Evolutionary conservation across 2,797 vertebrate species (phyloP), one percentile per base, ranked within the genome.

Genomic region (Parauchenoglanis punctatus): DNA sequence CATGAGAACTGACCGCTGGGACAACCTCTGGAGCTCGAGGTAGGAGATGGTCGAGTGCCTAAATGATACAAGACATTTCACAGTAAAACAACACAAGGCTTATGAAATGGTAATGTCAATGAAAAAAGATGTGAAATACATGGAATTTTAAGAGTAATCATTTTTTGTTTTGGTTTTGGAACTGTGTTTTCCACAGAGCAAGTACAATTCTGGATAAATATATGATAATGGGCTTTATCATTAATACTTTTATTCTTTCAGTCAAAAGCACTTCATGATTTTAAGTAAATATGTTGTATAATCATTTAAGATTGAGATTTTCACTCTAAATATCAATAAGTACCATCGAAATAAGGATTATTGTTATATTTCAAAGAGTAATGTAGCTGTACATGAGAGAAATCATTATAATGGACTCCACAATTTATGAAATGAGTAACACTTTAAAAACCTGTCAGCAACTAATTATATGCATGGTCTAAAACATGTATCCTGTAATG

Each of bases 1-100:
- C 96, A 97, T 87, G 94, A 94, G 92, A 96, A 97, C 91, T 96
- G 94, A n/a, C 94, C 94, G 0, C 67, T 75, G 0, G 89, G 91
- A 81, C 96, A 97, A 59, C 94, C 94, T 65, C 65, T 92, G 4
- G 93, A 92, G 44, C 91, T 93, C 46, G 93, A 1, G 12, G 94
- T 93, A 0, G 93, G 56, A 52, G 94, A 91, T 0, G 95, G 92
- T 46, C 88, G 82, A 0, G 91, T 93, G 5, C 95, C 96, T 97
- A 90, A 4, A 86, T 2, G 83, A 59, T 3, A 80, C 0, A 67
- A 4, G 52, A 44, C 4, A 11, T 61, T 85, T 70, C 5, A 77
- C 40, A 54, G 15, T 61, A 52, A 25, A 23, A 86, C 44, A 20
- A 65, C 11, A 61, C 63, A 68, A 40, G 8, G 15, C 3, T 11